Evolutionary conservation across 2,797 vertebrate species (phyloP), one percentile per base, ranked within the genome.

Genomic region (Lerista edwardsae): DNA sequence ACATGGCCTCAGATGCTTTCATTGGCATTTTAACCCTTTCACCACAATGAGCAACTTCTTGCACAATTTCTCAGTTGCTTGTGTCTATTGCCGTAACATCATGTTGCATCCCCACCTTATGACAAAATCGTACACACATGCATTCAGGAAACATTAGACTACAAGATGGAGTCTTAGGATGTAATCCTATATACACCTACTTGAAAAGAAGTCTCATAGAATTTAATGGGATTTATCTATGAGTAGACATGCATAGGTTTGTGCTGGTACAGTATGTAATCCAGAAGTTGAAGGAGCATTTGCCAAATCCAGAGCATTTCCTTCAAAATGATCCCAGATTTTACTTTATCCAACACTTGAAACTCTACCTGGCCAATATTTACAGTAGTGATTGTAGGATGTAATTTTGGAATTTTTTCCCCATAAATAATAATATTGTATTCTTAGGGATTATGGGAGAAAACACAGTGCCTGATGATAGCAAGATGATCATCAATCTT

Each of bases 401-500:
- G 64, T 0, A 2, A 15, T 6, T 5, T 27, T 44, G 23, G 29
- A 29, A 44, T 73, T 6, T 44, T 36, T 44, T 61, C 36, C 34
- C 6, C 6, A 36, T 7, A 27, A 1, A 31, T 80, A 6, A 36
- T 41, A 74, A 61, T 59, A 17, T 69, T 74, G 65, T 8, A 6
- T 72, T 44, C 41, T 68, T 61, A 75, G 27, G 44, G 11, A 62
- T 12, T 86, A 17, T 3, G 2, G 59, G 23, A 51, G 15, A 59
- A 86, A 75, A 72, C 0, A 65, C 39, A 73, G 95, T 96, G 95
- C 74, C 77, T 59, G 79, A 92, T 25, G 84, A 76, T 27, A 85
- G 78, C 0, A 90, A 94, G 51, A 93, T 97, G 87, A 82, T 77
- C 36, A 94, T 97, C 86, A 97, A 97, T 19, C 91, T 97, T 55